phyloP scores from a whole-genome alignment of 2,888 invertebrate genomes.

The Tipula helvola region DNA sequence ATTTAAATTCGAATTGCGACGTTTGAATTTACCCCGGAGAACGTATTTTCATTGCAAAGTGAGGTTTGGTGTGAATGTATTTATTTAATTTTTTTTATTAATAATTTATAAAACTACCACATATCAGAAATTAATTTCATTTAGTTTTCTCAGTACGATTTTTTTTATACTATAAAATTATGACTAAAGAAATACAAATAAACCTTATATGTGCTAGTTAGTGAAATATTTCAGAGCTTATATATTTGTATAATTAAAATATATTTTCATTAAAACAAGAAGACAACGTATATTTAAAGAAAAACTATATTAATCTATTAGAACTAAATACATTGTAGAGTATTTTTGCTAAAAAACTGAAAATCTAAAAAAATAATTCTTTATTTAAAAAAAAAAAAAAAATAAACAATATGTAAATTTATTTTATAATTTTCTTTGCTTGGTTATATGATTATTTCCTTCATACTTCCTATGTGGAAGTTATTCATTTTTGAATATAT shows the following conservation, averaged over 20 bases:
- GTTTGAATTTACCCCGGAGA: too few species aligned
- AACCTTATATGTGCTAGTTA: background rate
- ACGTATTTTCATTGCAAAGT: too few species aligned
- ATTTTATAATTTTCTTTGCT: background rate
- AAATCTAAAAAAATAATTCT: background rate
- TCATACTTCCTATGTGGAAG: background rate
- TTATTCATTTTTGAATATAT: background rate
- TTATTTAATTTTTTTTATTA: background rate
- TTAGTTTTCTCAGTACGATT: background rate
- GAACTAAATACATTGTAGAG: background rate
- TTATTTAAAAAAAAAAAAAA: background rate
- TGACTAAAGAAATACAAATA: background rate
- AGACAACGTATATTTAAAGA: background rate
- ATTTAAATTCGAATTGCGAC: too few species aligned
- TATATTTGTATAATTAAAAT: background rate
- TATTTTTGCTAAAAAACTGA: background rate
- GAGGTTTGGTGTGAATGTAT: too few species aligned
- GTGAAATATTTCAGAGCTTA: background rate
- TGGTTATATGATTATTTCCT: background rate
- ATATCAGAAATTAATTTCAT: background rate
- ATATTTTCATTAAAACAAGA: background rate
- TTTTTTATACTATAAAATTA: background rate
- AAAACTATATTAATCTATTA: background rate
- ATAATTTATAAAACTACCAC: background rate
- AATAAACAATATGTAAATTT: background rate